These are phyloP conservation scores for Coreoperca whiteheadi DNA, from an alignment of 2,113 vertebrate species.

Conservation along the genomic window DNA sequence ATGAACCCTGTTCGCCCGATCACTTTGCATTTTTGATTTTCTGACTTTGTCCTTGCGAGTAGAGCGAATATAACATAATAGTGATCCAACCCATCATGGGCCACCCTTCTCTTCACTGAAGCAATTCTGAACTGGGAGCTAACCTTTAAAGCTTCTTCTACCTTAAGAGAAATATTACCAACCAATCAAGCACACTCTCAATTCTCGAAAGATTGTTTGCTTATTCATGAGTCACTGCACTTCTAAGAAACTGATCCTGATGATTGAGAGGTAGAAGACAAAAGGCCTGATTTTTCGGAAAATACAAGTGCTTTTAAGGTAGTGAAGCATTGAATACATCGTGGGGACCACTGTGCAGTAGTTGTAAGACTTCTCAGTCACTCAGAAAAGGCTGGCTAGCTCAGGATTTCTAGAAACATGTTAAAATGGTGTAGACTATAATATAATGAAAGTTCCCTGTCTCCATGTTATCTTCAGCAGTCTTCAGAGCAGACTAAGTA, in stretches of 20 bases:
- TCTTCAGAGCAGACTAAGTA: too few relatives aligned
- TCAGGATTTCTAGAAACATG: too few relatives aligned
- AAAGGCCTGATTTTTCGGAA: not conserved
- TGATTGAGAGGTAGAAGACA: not conserved
- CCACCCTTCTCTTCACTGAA: constrained; percentile 36
- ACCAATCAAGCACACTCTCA: constrained; percentile 30
- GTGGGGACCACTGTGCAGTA: not conserved
- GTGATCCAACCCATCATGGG: constrained; percentile 61
- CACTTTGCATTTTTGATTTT: constrained; percentile 69
- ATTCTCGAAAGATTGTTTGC: constrained; percentile 37
- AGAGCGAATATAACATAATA: constrained; percentile 56
- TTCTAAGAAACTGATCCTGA: not conserved
- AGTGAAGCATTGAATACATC: not conserved
- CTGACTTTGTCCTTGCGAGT: constrained; percentile 46
- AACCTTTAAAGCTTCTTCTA: constrained; percentile 58
- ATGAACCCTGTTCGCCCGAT: constrained; percentile 66
- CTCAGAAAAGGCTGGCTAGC: too few relatives aligned
- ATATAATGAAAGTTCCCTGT: too few relatives aligned
- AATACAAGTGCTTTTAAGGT: not conserved
- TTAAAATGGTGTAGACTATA: too few relatives aligned
- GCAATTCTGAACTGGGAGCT: not conserved
- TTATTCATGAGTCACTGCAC: constrained; percentile 9
- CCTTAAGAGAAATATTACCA: constrained; percentile 1
- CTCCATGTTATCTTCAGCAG: too few relatives aligned
- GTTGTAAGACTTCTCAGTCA: too few relatives aligned